Evolutionary conservation across 2,113 vertebrate species (phyloP), one percentile per base, ranked within the genome.

Genomic region (Epinephelus fuscoguttatus): DNA sequence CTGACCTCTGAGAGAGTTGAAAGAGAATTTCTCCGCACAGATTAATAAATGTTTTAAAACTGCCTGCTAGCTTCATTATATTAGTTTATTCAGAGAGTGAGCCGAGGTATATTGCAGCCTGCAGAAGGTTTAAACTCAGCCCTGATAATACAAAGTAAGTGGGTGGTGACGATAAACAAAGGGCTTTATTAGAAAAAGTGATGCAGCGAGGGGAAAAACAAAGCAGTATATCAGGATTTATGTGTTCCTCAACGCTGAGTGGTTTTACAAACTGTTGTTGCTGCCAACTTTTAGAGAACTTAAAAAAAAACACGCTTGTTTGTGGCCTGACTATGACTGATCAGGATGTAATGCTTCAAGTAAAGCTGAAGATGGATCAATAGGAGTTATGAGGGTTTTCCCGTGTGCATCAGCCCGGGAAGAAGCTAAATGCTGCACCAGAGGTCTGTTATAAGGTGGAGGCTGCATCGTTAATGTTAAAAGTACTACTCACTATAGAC

Each of bases 281-380:
- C 2, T 47, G 11, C 6, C 52, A 71, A 30, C 23, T 27, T 70
- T 50, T 40, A 7, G 42, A 50, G 50, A 64, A 47, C 68, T 66
- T 15, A 69, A 2, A 52, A 45, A 21, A 64, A 64, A 73, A 47
- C 18, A 40, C 42, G 30, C 15, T 77, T 67, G 61, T 73, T 57
- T 62, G 19, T 23, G 49, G 33, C 33, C 42, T 17, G 25, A 25
- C 9, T 23, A 30, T 70, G 18, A 62, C 27, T 49, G 61, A 75
- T 69, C 42, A 25, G 45, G 25, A 55, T 63, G 52, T 82, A 75
- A 81, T 75, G 60, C 57, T 67, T 66, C 72, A 50, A 63, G 12
- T 66, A 59, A 49, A 53, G 42, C 47, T 59, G 11, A 13, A 72
- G 23, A 68, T 25, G 13, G 9, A 79, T 33, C 55, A 17, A 30